Conservation (phyloP, 1,140 invertebrate genomes). For the Pogonognathellus flavescens region DNA sequence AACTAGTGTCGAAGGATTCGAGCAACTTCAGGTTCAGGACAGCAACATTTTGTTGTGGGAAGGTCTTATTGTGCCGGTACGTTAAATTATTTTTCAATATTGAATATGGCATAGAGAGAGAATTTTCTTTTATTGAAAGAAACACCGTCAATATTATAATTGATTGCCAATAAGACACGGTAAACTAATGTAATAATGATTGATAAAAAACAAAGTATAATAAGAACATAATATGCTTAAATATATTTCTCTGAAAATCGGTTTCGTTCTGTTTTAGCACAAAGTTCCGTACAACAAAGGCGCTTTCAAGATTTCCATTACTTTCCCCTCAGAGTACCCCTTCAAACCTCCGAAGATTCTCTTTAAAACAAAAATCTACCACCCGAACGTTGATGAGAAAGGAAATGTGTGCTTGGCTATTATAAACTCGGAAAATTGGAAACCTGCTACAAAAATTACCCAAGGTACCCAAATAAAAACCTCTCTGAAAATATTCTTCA, state of each 20-base stretch:
- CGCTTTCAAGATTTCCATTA: constrained; percentile 97
- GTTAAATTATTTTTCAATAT: constrained; percentile 69
- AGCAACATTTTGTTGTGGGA: constrained; percentile 94
- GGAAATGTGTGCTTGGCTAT: constrained; percentile 99
- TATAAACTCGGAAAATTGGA: constrained; percentile 99
- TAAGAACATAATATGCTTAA: no score
- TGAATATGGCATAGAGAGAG: not conserved
- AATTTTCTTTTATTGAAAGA: constrained; percentile 43
- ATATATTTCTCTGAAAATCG: no score
- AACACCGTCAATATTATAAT: no score
- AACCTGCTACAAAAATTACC: constrained; percentile 98
- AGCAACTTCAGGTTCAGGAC: constrained; percentile 94
- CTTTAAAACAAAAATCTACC: constrained; percentile 99
- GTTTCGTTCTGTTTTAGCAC: constrained; percentile 80
- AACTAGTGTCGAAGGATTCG: constrained; percentile 88
- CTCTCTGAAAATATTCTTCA: constrained; percentile 54
- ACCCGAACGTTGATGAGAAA: constrained; percentile 99
- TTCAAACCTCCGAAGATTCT: constrained; percentile 99
- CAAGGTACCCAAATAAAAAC: constrained; percentile 79
- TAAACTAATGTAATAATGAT: no score
- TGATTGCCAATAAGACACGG: no score
- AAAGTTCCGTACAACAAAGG: constrained; percentile 98
- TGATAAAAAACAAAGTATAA: no score
- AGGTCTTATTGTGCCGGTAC: constrained; percentile 92
- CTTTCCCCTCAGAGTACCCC: constrained; percentile 98